A percentile compares a stretch with the other conserved stretches of the same genome.
Evolutionary conservation across 1,140 invertebrate species (phyloP).

Genomic region (Achroia grisella): DNA sequence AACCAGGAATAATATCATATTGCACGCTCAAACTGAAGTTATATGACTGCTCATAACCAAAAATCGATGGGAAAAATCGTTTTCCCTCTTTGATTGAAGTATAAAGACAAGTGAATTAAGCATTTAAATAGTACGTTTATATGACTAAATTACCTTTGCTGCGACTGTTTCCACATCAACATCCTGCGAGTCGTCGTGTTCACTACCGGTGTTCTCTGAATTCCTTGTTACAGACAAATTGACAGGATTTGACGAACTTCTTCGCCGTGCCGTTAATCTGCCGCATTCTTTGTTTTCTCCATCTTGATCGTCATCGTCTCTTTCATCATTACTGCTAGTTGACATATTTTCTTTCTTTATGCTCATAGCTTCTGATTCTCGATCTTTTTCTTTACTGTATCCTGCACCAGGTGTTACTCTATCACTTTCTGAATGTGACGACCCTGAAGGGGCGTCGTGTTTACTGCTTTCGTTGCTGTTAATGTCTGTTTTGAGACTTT

Average conservation of each 20-base stretch:
- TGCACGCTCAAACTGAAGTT: too few relatives aligned
- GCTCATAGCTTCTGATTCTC: constrained; percentile 54
- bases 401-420: constrained; percentile 60
- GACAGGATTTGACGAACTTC: constrained; percentile 79
- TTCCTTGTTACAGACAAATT: constrained; percentile 76
- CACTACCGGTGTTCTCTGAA: constrained; percentile 57
- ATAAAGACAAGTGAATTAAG: too few relatives aligned
- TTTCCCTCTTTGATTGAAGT: too few relatives aligned
- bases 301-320: constrained; percentile 72
- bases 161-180: constrained; percentile 69
- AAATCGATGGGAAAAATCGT: too few relatives aligned
- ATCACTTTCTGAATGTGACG: constrained; percentile 69
- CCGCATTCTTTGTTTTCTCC: constrained; percentile 74
- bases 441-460: constrained; percentile 65
- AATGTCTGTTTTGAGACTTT: constrained; percentile 75
- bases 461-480: constrained; percentile 78
- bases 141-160: constrained; percentile 47
- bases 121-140: too few relatives aligned
- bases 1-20: too few relatives aligned
- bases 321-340: constrained; percentile 72
- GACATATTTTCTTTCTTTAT: constrained; percentile 73
- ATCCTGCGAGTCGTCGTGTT: constrained; percentile 67
- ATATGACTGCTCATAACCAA: too few relatives aligned
- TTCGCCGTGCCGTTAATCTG: constrained; percentile 71
- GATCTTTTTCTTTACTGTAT: constrained; percentile 61